A percentile compares a stretch with the other conserved stretches of the same genome.
These are phyloP conservation scores for Podarcis siculus DNA, from an alignment of 2,797 vertebrate genomes.

Conservation along the genomic window DNA sequence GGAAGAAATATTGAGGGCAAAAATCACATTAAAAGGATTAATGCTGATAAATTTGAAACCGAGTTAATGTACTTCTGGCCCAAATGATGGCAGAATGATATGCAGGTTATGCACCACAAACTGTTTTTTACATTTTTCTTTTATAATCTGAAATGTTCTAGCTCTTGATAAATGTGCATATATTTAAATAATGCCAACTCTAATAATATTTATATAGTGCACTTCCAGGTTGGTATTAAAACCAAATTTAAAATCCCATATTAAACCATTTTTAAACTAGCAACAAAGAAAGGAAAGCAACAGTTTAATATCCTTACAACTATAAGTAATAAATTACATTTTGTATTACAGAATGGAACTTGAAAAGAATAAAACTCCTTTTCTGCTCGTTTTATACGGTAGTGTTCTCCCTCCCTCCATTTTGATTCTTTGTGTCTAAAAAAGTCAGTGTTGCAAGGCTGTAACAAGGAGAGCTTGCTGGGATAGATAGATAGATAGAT, in stretches of 20 bases:
- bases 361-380: background rate
- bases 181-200: background rate
- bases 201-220: background rate
- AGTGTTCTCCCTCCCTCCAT: background rate
- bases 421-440: background rate
- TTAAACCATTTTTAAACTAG: background rate
- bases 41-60: background rate
- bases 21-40: background rate
- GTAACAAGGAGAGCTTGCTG: too few relatives aligned
- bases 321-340: background rate
- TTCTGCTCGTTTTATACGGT: background rate
- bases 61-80: background rate
- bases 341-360: background rate
- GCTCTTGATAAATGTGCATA: background rate
- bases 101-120: background rate
- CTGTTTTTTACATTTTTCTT: background rate
- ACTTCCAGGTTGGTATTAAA: background rate
- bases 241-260: background rate
- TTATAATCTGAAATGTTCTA: background rate
- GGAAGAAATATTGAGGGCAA: conserved; percentile 13
- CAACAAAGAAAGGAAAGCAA: background rate
- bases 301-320: background rate
- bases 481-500: too few relatives aligned
- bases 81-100: background rate
- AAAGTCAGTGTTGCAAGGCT: too few relatives aligned